Base-by-base conservation (phyloP, 2,797 vertebrate species). In the Poeciliopsis paucimaculata region DNA sequence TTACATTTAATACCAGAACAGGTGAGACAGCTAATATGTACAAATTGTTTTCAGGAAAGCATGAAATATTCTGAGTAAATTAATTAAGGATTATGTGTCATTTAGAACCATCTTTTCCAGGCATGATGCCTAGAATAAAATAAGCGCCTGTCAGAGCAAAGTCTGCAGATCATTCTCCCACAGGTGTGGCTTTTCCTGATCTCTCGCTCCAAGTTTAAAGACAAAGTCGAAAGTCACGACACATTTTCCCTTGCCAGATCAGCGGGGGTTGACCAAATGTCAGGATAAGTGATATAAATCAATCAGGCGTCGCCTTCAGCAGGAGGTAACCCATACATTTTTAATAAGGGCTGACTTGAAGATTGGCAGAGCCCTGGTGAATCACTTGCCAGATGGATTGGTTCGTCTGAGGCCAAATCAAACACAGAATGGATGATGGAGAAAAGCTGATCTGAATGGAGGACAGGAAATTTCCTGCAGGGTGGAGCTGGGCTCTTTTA, bases 1-100 rank as follows among this genome's bases (percentile, higher is more conserved):
- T 98, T 73, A 95, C 97, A 76, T 98, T 98, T 94, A 97, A 98
- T 28, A 96, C 97, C 77, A 96, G 97, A 95, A 96, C 97, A 85
- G 97, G 97, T 98, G 93, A 95, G 82, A 45, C 60, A 51, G 28
- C 18, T 70, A 41, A 60, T 26, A 60, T 53, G 16, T 34, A 15
- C 36, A 39, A 23, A 51, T 28, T 34, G 13, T 34, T 16, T 20
- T 53, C 43, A 57, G 72, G 23, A 36, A 23, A 62, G 47, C 64
- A 62, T 41, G 26, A n/a, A 49, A 16, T 10, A 39, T 39, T 5
- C 49, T 74, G 10, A 39, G 36, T 28, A 9, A n/a, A n/a, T 43
- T 13, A 43, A 15, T 43, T 13, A n/a, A 70, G 66, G 39, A 26
- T 68, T 12, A 26, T 68, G 10, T 41, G 6, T 70, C 11, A n/a